Evolutionary conservation across 2,888 invertebrate species (phyloP).

Genomic region (Caenorhabditis doughertyi): DNA sequence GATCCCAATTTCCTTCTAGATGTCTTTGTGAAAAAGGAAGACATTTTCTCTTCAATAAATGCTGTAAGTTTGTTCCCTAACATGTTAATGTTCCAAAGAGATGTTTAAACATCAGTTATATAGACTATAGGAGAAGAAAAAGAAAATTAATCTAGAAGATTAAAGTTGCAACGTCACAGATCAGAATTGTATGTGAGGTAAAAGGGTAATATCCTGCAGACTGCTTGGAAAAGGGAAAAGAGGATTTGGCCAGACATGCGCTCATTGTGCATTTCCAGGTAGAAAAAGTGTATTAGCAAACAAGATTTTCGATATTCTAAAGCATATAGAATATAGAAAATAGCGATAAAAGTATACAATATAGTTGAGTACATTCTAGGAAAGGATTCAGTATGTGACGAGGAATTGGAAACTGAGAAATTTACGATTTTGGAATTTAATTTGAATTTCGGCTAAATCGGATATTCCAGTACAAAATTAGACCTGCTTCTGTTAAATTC

Average conservation of each 20-base stretch:
- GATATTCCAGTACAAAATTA: too few relatives aligned
- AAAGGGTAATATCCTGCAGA: conserved; percentile 2
- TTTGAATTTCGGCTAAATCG: too few relatives aligned
- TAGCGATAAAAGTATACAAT: too few relatives aligned
- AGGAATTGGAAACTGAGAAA: too few relatives aligned
- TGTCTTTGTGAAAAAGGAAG: conserved; percentile 79
- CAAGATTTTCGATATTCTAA: too few relatives aligned
- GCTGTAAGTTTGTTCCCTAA: conserved; percentile 74
- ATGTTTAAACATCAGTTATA: neutral
- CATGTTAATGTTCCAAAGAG: neutral
- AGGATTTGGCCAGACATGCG: conserved; percentile 9
- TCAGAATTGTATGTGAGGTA: conserved; percentile 43
- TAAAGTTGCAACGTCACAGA: conserved; percentile 26
- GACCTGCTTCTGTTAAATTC: too few relatives aligned
- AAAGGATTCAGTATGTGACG: too few relatives aligned
- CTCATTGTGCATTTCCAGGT: conserved; percentile 7
- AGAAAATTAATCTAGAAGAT: conserved; percentile 14
- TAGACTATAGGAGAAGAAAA: conserved; percentile 14
- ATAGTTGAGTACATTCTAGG: too few relatives aligned
- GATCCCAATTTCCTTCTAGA: conserved; percentile 66
- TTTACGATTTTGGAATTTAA: too few relatives aligned
- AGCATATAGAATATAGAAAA: too few relatives aligned
- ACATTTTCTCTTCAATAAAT: conserved; percentile 81
- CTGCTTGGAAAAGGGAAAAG: neutral
- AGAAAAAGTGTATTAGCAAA: conserved; percentile 13